These are phyloP conservation scores for Aplodontia rufa DNA, from an alignment of 2,113 vertebrate species.

Conservation along the genomic window DNA sequence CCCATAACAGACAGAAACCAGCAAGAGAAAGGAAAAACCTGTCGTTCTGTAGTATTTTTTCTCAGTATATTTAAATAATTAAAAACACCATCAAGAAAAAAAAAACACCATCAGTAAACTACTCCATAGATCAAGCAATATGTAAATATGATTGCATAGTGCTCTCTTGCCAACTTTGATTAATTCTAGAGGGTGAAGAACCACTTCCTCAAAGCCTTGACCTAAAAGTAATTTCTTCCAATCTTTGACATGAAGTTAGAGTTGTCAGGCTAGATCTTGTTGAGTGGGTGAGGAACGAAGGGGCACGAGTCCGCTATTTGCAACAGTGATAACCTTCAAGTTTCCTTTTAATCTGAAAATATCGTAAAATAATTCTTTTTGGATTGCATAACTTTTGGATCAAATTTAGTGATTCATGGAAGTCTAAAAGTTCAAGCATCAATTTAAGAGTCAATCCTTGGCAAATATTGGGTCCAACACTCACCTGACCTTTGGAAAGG, in stretches of 20 bases:
- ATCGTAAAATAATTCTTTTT: neutral
- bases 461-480: neutral
- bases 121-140: constrained; percentile 58
- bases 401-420: neutral
- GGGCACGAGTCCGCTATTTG: neutral
- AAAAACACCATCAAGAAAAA: constrained; percentile 70
- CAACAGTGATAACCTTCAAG: neutral
- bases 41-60: neutral
- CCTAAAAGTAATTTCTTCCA: constrained; percentile 26
- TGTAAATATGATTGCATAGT: constrained; percentile 8
- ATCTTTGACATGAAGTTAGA: neutral
- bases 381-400: neutral
- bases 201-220: neutral
- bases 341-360: constrained; percentile 43
- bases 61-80: constrained; percentile 74
- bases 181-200: neutral
- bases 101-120: constrained; percentile 68
- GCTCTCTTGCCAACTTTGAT: constrained; percentile 16
- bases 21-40: constrained; percentile 38
- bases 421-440: constrained; percentile 13
- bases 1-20: neutral
- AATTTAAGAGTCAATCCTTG: neutral
- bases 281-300: neutral
- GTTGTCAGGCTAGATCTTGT: neutral
- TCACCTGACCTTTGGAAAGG: constrained; percentile 23